Evolutionary conservation across 2,797 vertebrate genomes (phyloP).

Genomic region (Morus bassanus): DNA sequence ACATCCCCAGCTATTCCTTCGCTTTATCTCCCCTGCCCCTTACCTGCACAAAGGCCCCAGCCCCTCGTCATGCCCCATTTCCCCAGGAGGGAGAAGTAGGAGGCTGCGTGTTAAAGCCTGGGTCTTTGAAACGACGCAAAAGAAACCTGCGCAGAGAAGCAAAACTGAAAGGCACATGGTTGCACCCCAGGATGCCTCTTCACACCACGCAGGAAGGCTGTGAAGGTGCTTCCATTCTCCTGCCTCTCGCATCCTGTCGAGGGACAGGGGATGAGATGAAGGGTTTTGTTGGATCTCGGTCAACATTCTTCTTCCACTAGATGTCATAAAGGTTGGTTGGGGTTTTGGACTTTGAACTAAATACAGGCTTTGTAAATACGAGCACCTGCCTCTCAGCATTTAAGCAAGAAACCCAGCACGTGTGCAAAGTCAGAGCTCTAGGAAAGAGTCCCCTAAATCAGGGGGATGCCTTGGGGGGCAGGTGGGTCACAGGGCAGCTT

Average conservation of each 20-base stretch:
- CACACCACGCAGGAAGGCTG: background rate
- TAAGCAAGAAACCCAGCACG: background rate
- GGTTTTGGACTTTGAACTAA: background rate
- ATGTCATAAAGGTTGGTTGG: background rate
- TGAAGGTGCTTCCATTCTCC: background rate
- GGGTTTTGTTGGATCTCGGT: background rate
- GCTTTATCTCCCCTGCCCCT: background rate
- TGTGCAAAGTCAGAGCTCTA: background rate
- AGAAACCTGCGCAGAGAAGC: background rate
- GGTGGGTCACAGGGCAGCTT: background rate
- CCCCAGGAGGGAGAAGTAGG: background rate
- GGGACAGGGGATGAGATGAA: background rate
- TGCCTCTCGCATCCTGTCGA: background rate
- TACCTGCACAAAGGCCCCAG: background rate
- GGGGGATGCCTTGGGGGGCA: no score
- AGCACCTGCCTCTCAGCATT: background rate
- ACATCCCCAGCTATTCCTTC: accelerated
- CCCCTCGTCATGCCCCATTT: background rate
- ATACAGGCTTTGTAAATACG: background rate
- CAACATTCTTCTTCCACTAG: background rate
- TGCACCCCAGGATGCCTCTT: background rate
- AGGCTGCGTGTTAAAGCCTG: background rate
- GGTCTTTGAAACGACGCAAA: accelerated
- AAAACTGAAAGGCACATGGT: background rate
- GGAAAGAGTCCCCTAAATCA: background rate